Evolutionary conservation across 2,113 vertebrate genomes (phyloP).

Genomic region (Oreochromis spilurus): DNA sequence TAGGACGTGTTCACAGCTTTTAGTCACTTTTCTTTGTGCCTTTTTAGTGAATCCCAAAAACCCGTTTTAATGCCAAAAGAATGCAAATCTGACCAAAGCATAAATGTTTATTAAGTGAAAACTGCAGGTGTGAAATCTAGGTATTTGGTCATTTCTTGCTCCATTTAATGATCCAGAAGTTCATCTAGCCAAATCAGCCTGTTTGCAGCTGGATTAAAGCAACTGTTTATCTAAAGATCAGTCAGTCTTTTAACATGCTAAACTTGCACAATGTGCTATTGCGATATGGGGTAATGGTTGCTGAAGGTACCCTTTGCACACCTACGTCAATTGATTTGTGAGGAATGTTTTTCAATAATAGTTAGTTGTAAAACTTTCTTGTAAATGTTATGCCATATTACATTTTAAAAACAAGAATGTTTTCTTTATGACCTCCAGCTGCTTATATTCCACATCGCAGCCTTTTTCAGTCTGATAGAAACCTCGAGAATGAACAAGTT

Average conservation of each 20-base stretch:
- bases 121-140: neutral
- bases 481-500: neutral
- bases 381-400: neutral
- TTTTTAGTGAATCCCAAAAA: neutral
- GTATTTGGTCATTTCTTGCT: neutral
- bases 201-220: neutral
- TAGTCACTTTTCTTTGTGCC: neutral
- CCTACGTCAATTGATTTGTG: neutral
- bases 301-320: neutral
- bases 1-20: neutral
- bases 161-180: neutral
- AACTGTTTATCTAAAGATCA: neutral
- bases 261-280: neutral
- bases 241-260: neutral
- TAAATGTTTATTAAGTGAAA: neutral
- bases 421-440: neutral
- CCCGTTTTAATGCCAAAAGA: neutral
- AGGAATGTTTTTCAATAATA: neutral
- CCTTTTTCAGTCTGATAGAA: neutral
- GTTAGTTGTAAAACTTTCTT: neutral
- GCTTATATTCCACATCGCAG: neutral
- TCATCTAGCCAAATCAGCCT: neutral
- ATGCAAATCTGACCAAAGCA: neutral
- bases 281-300: neutral
- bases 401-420: neutral